A percentile compares a stretch with the other conserved stretches of the same genome.
Conservation (phyloP, 1,140 invertebrate species). For the Apis cerana region DNA sequence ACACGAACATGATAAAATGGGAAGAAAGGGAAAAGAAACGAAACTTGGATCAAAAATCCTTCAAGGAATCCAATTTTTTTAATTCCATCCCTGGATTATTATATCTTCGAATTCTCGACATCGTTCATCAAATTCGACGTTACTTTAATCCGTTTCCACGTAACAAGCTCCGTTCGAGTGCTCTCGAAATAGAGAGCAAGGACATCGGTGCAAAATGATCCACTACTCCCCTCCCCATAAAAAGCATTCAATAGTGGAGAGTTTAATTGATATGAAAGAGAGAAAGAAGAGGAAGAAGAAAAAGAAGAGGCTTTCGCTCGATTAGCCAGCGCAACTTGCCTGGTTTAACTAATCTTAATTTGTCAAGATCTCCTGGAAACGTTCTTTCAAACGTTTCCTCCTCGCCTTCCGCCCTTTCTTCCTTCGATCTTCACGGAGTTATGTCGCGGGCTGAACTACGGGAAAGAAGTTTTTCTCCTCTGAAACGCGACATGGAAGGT, state of each 20-base stretch:
- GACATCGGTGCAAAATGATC: not conserved
- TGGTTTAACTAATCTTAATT: conserved; percentile 10
- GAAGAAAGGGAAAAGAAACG: no score
- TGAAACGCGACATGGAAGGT: conserved; percentile 42
- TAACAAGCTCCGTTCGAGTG: not conserved
- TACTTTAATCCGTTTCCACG: not conserved
- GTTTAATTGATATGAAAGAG: conserved; percentile 11
- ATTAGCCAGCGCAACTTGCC: not conserved
- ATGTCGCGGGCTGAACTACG: no score
- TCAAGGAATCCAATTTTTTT: no score
- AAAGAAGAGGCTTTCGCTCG: not conserved
- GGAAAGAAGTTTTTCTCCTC: conserved; percentile 18
- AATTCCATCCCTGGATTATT: no score
- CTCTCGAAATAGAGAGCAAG: not conserved
- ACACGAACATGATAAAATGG: no score
- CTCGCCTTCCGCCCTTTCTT: not conserved
- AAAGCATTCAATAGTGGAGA: not conserved
- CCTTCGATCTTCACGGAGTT: not conserved
- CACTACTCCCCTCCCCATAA: no score
- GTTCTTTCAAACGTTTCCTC: not conserved
- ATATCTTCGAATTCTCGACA: not conserved
- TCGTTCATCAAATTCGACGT: not conserved
- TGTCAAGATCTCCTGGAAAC: not conserved
- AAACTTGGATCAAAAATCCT: no score
- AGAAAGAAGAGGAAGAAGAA: no score